Evolutionary conservation across 2,113 vertebrate species (phyloP).

Genomic region (Oncorhynchus keta): DNA sequence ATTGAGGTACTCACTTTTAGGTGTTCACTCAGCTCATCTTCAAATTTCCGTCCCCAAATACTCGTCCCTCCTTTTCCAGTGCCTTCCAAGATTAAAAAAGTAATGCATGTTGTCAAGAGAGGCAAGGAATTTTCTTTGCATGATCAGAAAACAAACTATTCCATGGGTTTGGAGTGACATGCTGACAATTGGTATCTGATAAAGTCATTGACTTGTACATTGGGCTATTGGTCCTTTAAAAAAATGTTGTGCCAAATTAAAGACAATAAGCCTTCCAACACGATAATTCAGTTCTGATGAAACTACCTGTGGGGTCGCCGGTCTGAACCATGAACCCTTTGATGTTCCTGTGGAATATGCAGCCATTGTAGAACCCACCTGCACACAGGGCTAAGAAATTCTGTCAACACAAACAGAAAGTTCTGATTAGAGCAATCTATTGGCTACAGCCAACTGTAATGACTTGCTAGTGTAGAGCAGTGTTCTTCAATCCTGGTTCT

Average conservation of each 20-base stretch:
- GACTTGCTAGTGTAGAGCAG: no score
- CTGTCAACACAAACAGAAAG: slow-evolving; percentile 57
- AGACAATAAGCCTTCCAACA: not conserved
- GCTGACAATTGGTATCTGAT: no score
- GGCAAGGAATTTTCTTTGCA: no score
- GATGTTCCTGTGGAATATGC: slow-evolving; percentile 93
- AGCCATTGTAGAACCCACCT: slow-evolving; percentile 91
- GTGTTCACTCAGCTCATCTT: slow-evolving; percentile 96
- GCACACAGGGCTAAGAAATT: slow-evolving; percentile 95
- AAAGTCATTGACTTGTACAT: no score
- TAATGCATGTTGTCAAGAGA: no score
- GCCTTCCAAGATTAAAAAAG: slow-evolving; percentile 64
- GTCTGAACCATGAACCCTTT: slow-evolving; percentile 99
- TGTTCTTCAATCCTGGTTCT: not conserved
- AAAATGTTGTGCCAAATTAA: no score
- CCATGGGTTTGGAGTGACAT: no score
- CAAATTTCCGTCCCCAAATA: slow-evolving; percentile 96
- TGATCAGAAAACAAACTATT: no score
- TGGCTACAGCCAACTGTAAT: no score
- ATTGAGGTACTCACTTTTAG: slow-evolving; percentile 80
- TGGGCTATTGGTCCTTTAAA: no score
- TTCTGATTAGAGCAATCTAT: no score
- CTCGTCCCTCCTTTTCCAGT: slow-evolving; percentile 95
- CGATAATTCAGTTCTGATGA: no score
- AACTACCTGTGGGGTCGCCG: slow-evolving; percentile 93